Evolutionary conservation across 2,113 vertebrate genomes (phyloP).

Genomic region (Sinocyclocheilus anophthalmus): DNA sequence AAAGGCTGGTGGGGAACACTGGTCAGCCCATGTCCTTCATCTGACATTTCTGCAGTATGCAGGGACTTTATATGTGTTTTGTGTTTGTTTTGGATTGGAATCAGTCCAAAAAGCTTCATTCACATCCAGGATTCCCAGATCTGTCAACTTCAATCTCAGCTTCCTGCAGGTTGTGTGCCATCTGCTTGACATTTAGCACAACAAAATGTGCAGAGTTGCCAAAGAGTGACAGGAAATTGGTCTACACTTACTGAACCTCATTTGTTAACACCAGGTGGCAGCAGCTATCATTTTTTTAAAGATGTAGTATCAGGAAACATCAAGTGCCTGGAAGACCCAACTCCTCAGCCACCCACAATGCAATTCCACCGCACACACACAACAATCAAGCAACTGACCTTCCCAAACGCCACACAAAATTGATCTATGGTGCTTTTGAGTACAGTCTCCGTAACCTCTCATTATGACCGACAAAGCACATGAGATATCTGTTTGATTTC

Average conservation of each 20-base stretch:
- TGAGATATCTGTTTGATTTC: conserved; percentile 42
- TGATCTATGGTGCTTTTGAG: conserved; percentile 11
- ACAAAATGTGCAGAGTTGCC: neutral
- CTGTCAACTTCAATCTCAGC: neutral
- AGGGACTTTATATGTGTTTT: neutral
- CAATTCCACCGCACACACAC: neutral
- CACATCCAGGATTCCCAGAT: neutral
- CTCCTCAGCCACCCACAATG: neutral
- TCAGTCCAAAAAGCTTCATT: conserved; percentile 28
- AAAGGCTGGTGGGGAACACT: neutral
- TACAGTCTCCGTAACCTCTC: neutral
- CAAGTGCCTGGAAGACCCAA: neutral
- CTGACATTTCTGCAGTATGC: conserved; percentile 56
- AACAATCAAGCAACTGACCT: neutral
- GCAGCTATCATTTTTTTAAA: conserved; percentile 22
- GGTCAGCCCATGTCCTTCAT: conserved; percentile 47
- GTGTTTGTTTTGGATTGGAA: conserved; percentile 40
- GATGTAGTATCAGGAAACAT: neutral
- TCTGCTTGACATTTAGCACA: neutral
- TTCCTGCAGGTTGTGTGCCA: neutral
- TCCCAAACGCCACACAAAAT: neutral
- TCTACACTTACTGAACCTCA: neutral
- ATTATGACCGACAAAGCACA: conserved; percentile 11
- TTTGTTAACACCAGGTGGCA: conserved; percentile 49
- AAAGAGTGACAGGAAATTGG: neutral